phyloP scores from a whole-genome alignment of 2,888 invertebrate genomes.

The Aproaerema taeniolella region DNA sequence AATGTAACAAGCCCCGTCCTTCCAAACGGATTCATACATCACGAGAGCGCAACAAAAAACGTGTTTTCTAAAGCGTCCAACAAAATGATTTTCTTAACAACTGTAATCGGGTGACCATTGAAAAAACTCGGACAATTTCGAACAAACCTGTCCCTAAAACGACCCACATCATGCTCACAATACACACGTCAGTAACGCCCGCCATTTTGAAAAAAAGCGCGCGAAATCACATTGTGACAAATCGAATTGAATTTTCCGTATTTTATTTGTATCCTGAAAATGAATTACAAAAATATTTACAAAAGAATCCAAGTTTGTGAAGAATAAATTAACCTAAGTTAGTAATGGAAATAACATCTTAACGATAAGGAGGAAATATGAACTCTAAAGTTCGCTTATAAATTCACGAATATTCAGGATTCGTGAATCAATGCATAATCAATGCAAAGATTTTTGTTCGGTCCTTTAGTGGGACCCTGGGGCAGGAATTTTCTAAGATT shows the following conservation, averaged over 20 bases:
- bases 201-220: constrained; percentile 49
- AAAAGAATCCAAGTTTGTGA: no score
- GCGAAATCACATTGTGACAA: constrained; percentile 47
- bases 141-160: constrained; percentile 37
- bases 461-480: no score
- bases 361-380: no score
- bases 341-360: no score
- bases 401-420: no score
- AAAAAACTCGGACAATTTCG: constrained; percentile 47
- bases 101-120: constrained; percentile 58
- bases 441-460: no score
- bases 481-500: no score
- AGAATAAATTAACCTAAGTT: no score
- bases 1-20: constrained; percentile 10
- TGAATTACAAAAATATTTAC: no score
- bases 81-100: constrained; percentile 61
- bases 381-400: no score
- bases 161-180: constrained; percentile 69
- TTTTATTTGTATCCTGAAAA: constrained; percentile 4
- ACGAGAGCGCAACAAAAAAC: constrained; percentile 43
- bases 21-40: constrained; percentile 32
- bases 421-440: no score
- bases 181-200: constrained; percentile 44
- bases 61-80: constrained; percentile 56
- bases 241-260: constrained; percentile 44